Base-by-base conservation (phyloP, 1,140 invertebrate species). In the Hyles euphorbiae region DNA sequence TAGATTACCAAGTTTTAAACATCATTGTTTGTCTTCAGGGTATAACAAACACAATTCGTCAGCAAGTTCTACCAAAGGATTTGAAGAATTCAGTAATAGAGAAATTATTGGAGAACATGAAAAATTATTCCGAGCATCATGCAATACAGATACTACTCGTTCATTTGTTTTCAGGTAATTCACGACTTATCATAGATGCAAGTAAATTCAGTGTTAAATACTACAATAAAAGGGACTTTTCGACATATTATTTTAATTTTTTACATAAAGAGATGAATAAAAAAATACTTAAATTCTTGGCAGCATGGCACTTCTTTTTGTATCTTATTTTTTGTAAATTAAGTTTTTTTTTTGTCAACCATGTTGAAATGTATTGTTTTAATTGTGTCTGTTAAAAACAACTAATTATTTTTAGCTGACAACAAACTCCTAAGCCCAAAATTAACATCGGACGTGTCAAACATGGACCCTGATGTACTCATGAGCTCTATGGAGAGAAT, bases 391-490 rank as follows among this genome's bases (percentile, higher is more conserved):
- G 2, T 22, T 22, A 22, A 22, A 22, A 22, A 22, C 22, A 22
- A 22, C 22, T 0, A 22, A 22, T 22, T 22, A 22, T 22, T 52
- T 63, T 44, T 33, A 46, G 33, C 12, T 4, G 48, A 50, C 12
- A 82, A 73, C 65, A 85, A 78, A 61, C 71, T 85, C 1, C 62
- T 85, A 47, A 84, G 74, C 48, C 82, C 85, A 4, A 80, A 81
- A 60, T 65, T 81, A 0, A 70, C 78, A 10, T 64, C 83, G 0
- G 77, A 88, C 59, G 86, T 86, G 0, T 88, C 83, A 0, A 83
- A 85, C 52, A 83, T 90, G 81, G 88, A 90, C 22, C 88, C 88
- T 0, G 88, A 90, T 56, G 70, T 88, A 0, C 70, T 90, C 2
- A 84, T 89, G 83, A 83, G 68, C 64, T 88, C 81, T 0, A 88